Base-by-base conservation (phyloP, 2,113 vertebrate species). In the Gnathonemus echidnorhynchus region DNA sequence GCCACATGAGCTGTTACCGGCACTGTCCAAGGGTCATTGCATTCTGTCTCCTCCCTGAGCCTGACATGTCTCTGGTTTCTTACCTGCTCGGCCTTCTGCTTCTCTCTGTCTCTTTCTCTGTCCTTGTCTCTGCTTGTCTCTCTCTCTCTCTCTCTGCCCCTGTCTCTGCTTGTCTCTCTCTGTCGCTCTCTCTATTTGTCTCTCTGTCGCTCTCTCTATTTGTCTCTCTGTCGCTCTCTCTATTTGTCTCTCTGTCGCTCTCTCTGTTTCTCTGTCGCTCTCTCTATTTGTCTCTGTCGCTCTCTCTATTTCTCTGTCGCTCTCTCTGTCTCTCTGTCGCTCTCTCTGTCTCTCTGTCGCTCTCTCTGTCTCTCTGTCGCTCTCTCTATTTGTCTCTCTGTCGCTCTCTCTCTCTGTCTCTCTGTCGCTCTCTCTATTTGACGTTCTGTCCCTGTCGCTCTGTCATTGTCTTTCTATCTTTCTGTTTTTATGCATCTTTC, bases 71-170 rank as follows among this genome's bases (percentile, higher is more conserved):
- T 39, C 15, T 80, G 35, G 13, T 80, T 42, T 80, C 74, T 42
- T 80, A 80, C 31, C 5, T 80, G 74, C 17, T 17, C 74, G 17
- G 70, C 95, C 96, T 96, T 94, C 94, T 93, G 31, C 1, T 35
- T 80, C 35, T 17, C 35, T 6, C 70, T 39, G 3, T 70, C 27
- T 13, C 27, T 27, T 1, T 70, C 1, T 13, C 66, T 31, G 8
- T 15, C 21, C 2, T 24, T 58, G 6, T n/a, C 56, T 0, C 56
- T 24, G 53, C 53, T 5, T 39, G 39, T 39, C 39, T 39, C 39
- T 39, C 17, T 56, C 53, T 56, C 52, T 52, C 15, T 52, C 50
- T 3, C 50, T 52, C 1, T 53, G 50, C 17, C 50, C 0, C 95
- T 93, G 10, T 17, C 1, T 31, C 50, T 53, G 17, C 3, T 17